These are phyloP conservation scores for Gryllus longicercus DNA, from an alignment of 2,888 invertebrate species.

Conservation along the genomic window DNA sequence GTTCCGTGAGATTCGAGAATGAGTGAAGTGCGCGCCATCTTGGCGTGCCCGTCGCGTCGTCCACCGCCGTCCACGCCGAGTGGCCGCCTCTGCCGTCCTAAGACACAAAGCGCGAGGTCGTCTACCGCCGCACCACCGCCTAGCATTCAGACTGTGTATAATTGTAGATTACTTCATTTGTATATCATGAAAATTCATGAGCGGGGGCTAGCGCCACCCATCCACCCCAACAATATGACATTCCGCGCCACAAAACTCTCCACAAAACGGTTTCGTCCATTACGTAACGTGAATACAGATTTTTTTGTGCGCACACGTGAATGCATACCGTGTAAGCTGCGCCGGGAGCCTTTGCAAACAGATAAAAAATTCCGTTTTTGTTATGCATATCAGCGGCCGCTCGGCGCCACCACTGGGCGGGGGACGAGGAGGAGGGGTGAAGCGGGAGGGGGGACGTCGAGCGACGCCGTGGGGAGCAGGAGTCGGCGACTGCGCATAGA, in stretches of 20 bases:
- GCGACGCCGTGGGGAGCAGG: no score
- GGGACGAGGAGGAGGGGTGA: not conserved
- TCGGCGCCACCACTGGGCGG: no score
- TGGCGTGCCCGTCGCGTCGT: no score
- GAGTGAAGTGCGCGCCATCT: no score
- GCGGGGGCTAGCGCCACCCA: not conserved
- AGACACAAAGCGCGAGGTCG: no score
- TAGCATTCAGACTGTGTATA: not conserved
- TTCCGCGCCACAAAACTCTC: constrained; percentile 17
- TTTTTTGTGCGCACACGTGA: not conserved
- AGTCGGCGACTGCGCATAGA: no score
- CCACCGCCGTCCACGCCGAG: no score
- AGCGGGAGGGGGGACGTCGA: not conserved
- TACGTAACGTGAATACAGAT: constrained; percentile 17
- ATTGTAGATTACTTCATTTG: constrained; percentile 17
- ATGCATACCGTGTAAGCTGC: constrained; percentile 9
- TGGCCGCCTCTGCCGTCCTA: no score
- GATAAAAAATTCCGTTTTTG: not conserved
- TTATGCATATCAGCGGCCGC: not conserved
- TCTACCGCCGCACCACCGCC: not conserved
- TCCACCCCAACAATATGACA: not conserved
- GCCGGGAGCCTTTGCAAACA: not conserved
- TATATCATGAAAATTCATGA: constrained; percentile 17
- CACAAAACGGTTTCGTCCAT: constrained; percentile 8
- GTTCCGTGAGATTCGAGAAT: no score